A percentile compares a stretch with the other conserved stretches of the same genome.
Conservation (phyloP, 2,888 invertebrate genomes). For the Melipona beecheii region DNA sequence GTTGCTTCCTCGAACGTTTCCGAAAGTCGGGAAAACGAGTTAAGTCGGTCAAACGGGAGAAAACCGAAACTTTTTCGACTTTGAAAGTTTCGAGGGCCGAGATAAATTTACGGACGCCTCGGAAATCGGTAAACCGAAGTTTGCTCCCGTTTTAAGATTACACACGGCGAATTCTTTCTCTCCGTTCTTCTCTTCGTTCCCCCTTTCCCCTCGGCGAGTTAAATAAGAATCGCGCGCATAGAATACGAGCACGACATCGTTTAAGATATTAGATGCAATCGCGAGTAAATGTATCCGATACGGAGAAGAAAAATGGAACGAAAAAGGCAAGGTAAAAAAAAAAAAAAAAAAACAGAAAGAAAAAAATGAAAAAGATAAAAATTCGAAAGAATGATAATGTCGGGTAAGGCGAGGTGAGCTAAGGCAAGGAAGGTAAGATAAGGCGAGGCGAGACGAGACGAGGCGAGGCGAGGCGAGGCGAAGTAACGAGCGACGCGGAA, state of each 20-base stretch:
- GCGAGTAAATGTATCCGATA: neutral
- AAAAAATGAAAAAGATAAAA: neutral
- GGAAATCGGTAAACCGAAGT: conserved; percentile 29
- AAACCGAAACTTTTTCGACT: conserved; percentile 58
- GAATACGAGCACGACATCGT: neutral
- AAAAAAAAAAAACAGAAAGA: neutral
- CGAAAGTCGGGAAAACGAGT: conserved; percentile 45
- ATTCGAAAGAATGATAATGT: neutral
- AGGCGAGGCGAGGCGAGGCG: neutral
- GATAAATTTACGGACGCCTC: conserved; percentile 20
- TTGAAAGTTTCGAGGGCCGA: conserved; percentile 45
- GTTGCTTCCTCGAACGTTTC: conserved; percentile 57
- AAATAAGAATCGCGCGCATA: neutral
- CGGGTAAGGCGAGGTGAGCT: neutral
- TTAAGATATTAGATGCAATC: neutral
- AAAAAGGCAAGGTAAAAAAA: neutral
- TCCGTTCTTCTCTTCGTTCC: neutral
- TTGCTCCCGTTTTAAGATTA: conserved; percentile 10
- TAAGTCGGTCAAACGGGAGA: conserved; percentile 50
- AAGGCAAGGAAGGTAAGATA: neutral
- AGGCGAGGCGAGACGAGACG: neutral
- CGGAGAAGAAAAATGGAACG: neutral
- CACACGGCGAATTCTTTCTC: neutral
- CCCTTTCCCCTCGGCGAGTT: neutral
- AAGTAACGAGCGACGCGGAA: conserved; percentile 41